Percentiles rank a stretch among this genome's conserved stretches.
Evolutionary conservation across 2,797 vertebrate genomes (phyloP).

Genomic region (Macrochelys suwanniensis): DNA sequence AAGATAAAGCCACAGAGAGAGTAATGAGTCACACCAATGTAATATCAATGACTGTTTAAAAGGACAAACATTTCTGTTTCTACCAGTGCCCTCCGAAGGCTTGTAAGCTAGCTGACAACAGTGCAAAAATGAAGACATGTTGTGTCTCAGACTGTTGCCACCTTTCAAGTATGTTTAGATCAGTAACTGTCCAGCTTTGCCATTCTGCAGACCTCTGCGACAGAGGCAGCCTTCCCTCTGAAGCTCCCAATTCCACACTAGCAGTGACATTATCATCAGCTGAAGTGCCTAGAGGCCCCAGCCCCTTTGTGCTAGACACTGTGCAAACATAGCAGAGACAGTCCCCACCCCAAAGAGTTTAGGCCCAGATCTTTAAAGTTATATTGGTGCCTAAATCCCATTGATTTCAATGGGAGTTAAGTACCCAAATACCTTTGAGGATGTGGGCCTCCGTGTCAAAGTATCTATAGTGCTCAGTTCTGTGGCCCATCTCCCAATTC

Average conservation of each 20-base stretch:
- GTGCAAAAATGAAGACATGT: neutral
- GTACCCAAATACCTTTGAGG: neutral
- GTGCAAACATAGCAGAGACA: neutral
- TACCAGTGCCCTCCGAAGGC: neutral
- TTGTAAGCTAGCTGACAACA: neutral
- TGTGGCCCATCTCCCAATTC: neutral
- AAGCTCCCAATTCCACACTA: neutral
- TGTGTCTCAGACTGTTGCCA: constrained; percentile 22
- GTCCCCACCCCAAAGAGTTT: neutral
- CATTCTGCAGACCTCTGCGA: neutral
- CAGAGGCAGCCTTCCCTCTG: neutral
- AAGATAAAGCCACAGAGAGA: constrained; percentile 35
- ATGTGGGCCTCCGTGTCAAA: too few relatives aligned
- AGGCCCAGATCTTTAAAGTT: neutral
- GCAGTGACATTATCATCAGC: neutral
- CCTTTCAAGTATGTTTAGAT: constrained; percentile 37
- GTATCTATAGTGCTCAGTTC: too few relatives aligned
- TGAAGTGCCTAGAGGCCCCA: neutral
- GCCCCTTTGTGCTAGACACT: neutral
- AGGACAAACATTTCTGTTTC: neutral
- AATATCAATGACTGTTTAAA: constrained; percentile 2
- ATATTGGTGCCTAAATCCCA: neutral
- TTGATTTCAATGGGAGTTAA: neutral
- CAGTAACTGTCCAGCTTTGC: neutral
- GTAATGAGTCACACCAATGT: neutral